A percentile compares a stretch with the other conserved stretches of the same genome.
Conservation (phyloP, 1,140 invertebrate genomes). For the Helicoverpa zea region DNA sequence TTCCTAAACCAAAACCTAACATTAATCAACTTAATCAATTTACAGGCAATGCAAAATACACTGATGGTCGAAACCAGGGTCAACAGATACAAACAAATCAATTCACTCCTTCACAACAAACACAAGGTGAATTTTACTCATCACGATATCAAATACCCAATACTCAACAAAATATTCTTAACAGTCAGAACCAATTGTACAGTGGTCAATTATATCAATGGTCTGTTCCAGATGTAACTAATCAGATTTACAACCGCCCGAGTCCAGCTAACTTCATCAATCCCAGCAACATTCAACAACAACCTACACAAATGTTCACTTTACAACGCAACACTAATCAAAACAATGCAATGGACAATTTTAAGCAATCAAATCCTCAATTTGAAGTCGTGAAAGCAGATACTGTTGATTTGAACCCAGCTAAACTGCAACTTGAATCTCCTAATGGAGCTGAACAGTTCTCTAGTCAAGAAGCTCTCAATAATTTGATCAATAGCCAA, state of each 20-base stretch:
- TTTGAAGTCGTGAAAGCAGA: constrained; percentile 70
- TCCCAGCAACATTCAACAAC: constrained; percentile 49
- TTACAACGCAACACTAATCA: constrained; percentile 45
- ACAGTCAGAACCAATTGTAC: constrained; percentile 67
- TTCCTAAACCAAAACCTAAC: constrained; percentile 13
- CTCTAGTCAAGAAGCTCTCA: constrained; percentile 60
- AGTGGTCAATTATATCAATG: constrained; percentile 81
- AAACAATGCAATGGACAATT: constrained; percentile 47
- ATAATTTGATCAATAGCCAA: constrained; percentile 62
- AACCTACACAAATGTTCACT: constrained; percentile 35
- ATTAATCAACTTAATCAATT: constrained; percentile 26
- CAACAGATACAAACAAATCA: constrained; percentile 48
- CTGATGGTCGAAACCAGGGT: constrained; percentile 5
- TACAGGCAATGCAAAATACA: constrained; percentile 34
- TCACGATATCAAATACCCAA: constrained; percentile 47
- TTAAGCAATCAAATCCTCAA: constrained; percentile 55
- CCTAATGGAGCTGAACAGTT: constrained; percentile 54
- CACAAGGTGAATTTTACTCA: constrained; percentile 50
- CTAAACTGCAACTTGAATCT: constrained; percentile 60
- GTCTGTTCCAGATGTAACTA: constrained; percentile 77
- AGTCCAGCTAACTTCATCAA: constrained; percentile 52
- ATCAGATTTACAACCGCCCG: constrained; percentile 74
- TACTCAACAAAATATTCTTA: constrained; percentile 51
- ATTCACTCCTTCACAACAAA: constrained; percentile 44
- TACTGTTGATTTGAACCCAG: constrained; percentile 55